Conservation (phyloP, 2,797 vertebrate genomes). For the Uromys caudimaculatus region DNA sequence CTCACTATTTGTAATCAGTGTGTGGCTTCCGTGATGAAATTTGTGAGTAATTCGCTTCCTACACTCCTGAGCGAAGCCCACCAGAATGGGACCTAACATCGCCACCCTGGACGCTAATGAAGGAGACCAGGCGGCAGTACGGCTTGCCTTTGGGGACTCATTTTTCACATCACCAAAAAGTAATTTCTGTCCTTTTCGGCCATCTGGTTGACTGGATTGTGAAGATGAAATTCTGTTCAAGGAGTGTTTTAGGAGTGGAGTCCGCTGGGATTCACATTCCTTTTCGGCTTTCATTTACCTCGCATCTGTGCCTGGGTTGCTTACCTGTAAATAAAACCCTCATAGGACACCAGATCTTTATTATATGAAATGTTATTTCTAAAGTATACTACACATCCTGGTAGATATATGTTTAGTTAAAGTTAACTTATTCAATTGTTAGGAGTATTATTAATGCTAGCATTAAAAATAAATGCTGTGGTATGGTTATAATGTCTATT, state of each 20-base stretch:
- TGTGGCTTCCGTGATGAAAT: slow-evolving; percentile 66
- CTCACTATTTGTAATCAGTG: slow-evolving; percentile 64
- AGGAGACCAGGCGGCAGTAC: slow-evolving; percentile 55
- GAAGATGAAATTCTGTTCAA: slow-evolving; percentile 73
- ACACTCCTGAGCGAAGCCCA: slow-evolving; percentile 61
- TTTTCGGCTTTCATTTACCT: not conserved
- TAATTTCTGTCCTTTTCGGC: slow-evolving; percentile 76
- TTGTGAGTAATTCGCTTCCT: slow-evolving; percentile 74
- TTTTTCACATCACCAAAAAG: slow-evolving; percentile 81
- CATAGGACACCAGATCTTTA: not conserved
- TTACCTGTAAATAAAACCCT: not conserved
- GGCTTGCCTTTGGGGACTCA: slow-evolving; percentile 71
- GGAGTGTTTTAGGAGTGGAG: slow-evolving; percentile 56
- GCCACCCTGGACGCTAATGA: slow-evolving; percentile 70
- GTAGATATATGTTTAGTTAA: not conserved
- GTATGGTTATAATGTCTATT: not conserved
- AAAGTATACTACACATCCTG: not conserved
- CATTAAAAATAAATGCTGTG: slow-evolving; percentile 5
- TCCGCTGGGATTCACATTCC: slow-evolving; percentile 30
- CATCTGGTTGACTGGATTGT: slow-evolving; percentile 75
- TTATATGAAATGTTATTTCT: slow-evolving; percentile 9
- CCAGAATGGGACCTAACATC: slow-evolving; percentile 49
- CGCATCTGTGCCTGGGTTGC: not conserved
- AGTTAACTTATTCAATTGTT: not conserved
- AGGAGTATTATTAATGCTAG: not conserved